Evolutionary conservation across 1,140 invertebrate genomes (phyloP).

Genomic region (Bombus waltoni): DNA sequence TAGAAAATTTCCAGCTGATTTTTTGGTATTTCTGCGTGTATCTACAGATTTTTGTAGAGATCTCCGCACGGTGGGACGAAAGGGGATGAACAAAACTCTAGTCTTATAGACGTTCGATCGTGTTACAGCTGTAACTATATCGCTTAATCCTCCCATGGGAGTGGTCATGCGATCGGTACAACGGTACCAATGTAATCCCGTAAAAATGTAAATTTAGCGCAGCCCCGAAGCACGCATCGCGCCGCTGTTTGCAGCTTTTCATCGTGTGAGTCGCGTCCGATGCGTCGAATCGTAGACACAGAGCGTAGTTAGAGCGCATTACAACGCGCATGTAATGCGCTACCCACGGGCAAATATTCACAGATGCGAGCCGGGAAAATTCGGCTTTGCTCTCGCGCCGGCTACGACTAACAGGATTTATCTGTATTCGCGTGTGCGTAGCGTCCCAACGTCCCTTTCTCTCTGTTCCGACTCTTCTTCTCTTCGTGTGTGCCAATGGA

Average conservation of each 20-base stretch:
- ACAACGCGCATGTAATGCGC: slow-evolving; percentile 59
- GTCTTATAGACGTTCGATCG: neutral
- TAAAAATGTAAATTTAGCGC: slow-evolving; percentile 69
- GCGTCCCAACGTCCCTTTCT: slow-evolving; percentile 43
- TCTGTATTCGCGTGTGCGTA: slow-evolving; percentile 65
- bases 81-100: neutral
- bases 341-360: slow-evolving; percentile 70
- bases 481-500: slow-evolving; percentile 2
- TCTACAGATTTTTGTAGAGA: no score
- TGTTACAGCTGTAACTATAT: slow-evolving; percentile 68
- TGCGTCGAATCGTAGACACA: slow-evolving; percentile 27
- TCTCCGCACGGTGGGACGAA: no score
- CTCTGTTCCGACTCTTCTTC: slow-evolving; percentile 1
- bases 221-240: neutral
- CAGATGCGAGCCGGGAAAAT: slow-evolving; percentile 71
- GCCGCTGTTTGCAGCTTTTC: slow-evolving; percentile 34
- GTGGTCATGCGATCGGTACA: slow-evolving; percentile 22
- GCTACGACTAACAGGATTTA: slow-evolving; percentile 73
- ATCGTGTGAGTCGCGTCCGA: neutral
- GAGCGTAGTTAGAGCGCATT: slow-evolving; percentile 42
- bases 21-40: no score
- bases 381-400: slow-evolving; percentile 63
- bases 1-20: no score
- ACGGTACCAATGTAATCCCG: slow-evolving; percentile 55
- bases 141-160: slow-evolving; percentile 58